Evolutionary conservation across 2,888 invertebrate species (phyloP).

Genomic region (Danaus chrysippus): DNA sequence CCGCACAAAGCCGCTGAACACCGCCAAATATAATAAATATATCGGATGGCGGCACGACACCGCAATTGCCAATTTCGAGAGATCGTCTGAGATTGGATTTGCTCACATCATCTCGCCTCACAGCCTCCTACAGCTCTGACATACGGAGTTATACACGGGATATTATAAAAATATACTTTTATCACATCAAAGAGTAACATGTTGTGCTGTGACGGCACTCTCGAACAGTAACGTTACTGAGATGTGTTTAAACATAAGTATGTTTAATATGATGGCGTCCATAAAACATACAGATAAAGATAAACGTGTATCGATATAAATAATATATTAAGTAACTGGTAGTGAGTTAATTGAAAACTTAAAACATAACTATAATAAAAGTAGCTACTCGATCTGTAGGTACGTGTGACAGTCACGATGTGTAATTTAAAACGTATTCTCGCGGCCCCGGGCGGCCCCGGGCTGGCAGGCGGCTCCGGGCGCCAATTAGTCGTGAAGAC

Average conservation of each 20-base stretch:
- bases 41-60: slow-evolving; percentile 22
- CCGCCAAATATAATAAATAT: slow-evolving; percentile 31
- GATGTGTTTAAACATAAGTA: too few species aligned
- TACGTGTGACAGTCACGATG: not conserved
- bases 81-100: slow-evolving; percentile 34
- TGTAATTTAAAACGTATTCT: slow-evolving; percentile 18
- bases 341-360: too few species aligned
- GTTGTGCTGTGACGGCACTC: too few species aligned
- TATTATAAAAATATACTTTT: too few species aligned
- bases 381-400: too few species aligned
- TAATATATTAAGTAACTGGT: too few species aligned
- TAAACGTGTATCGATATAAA: too few species aligned
- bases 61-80: slow-evolving; percentile 58
- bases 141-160: not conserved
- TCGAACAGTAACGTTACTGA: too few species aligned
- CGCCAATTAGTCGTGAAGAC: slow-evolving; percentile 17
- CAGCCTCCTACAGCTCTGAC: slow-evolving; percentile 14
- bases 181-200: too few species aligned
- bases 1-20: slow-evolving; percentile 2
- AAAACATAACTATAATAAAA: too few species aligned
- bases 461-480: slow-evolving; percentile 17
- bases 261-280: too few species aligned
- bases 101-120: slow-evolving; percentile 18
- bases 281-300: too few species aligned
- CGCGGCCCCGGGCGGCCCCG: slow-evolving; percentile 11